phyloP scores from a whole-genome alignment of 2,113 vertebrate species.

The Mormyrus lacerda region DNA sequence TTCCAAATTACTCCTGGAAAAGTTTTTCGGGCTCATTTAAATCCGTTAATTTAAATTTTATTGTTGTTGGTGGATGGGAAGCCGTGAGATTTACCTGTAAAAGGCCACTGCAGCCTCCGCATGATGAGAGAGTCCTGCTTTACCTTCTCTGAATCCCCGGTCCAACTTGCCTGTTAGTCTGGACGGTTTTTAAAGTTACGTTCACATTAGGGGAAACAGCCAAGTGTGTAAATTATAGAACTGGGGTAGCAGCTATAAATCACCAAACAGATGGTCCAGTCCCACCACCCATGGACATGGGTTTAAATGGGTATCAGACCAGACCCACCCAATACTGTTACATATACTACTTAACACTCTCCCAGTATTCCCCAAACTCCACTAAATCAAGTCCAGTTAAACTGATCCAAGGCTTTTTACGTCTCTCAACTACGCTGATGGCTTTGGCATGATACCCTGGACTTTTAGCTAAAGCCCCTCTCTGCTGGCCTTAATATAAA shows the following conservation, averaged over 20 bases:
- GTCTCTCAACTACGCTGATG: background rate
- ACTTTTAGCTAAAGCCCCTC: background rate
- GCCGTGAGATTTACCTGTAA: background rate
- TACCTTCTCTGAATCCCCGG: background rate
- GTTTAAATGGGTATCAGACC: background rate
- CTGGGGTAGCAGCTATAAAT: background rate
- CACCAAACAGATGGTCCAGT: background rate
- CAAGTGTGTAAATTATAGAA: background rate
- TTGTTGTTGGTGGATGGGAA: background rate
- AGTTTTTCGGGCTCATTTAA: conserved; percentile 9
- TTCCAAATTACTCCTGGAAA: conserved; percentile 11
- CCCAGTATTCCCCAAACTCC: background rate
- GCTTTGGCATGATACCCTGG: conserved; percentile 4
- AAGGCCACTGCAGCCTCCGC: background rate
- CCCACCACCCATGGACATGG: background rate
- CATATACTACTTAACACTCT: background rate
- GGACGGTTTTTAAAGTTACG: background rate
- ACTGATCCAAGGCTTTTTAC: background rate
- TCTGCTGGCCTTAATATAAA: background rate
- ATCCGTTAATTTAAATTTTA: conserved; percentile 12
- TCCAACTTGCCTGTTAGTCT: background rate
- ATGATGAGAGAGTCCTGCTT: background rate
- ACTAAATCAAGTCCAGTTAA: conserved; percentile 3
- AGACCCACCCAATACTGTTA: background rate
- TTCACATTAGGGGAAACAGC: background rate